These are phyloP conservation scores for Apis cerana DNA, from an alignment of 1,140 invertebrate genomes.

Conservation along the genomic window DNA sequence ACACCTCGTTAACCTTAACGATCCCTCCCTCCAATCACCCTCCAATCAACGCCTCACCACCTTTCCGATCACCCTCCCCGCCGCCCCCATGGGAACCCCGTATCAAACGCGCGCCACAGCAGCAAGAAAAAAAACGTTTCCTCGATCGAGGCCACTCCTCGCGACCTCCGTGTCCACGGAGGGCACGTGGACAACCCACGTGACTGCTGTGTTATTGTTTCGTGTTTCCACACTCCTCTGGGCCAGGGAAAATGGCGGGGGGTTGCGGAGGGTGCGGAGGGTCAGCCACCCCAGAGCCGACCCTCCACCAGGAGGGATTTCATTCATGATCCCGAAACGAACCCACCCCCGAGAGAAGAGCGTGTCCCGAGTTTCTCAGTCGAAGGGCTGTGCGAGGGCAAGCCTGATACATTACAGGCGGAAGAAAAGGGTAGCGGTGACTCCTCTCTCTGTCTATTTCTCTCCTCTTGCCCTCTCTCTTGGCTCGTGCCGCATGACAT, in stretches of 20 bases:
- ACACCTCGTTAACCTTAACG: not conserved
- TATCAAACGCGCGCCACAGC: not conserved
- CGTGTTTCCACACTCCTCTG: constrained; percentile 61
- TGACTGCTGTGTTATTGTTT: constrained; percentile 77
- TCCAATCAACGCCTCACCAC: not conserved
- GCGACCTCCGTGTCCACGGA: not conserved
- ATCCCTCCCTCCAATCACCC: not conserved
- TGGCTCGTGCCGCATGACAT: constrained; percentile 65
- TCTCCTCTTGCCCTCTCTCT: not conserved
- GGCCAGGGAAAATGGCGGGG: constrained; percentile 56
- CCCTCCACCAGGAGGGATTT: constrained; percentile 78
- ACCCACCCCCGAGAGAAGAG: constrained; percentile 59
- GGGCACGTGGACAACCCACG: constrained; percentile 66
- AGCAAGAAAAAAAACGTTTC: not conserved
- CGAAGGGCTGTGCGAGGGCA: constrained; percentile 65
- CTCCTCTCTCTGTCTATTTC: not conserved
- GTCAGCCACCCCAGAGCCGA: constrained; percentile 74
- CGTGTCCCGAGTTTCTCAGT: constrained; percentile 55
- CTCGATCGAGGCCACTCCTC: not conserved
- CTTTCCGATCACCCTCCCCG: not conserved
- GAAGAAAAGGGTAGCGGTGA: constrained; percentile 72
- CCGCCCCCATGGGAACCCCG: not conserved
- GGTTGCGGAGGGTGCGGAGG: constrained; percentile 71
- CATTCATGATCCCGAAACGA: constrained; percentile 77
- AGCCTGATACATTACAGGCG: constrained; percentile 72